Base-by-base conservation (phyloP, 2,113 vertebrate species). In the Dascyllus trimaculatus region DNA sequence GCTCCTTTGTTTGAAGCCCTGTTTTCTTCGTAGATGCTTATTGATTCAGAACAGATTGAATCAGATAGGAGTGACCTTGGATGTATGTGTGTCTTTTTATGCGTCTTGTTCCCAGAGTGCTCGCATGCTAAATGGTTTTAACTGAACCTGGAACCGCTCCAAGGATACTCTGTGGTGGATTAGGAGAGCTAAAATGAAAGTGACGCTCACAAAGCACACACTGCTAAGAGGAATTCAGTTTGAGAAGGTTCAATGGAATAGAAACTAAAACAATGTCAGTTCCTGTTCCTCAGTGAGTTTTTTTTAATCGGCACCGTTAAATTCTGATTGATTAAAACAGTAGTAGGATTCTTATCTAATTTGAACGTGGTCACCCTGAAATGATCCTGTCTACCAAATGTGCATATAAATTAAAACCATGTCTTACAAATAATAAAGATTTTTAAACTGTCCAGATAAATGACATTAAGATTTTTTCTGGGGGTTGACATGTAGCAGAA, bases 31-130 rank as follows among this genome's bases (percentile, higher is more conserved):
- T 60, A 53, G 57, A 84, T 59, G 60, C 29, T 4, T 87, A 90
- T 91, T 87, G 89, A 92, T 91, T 91, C 65, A 61, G 48, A 70
- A 2, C 48, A 56, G 77, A 82, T 86, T 74, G 60, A 81, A 79
- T 88, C 62, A 58, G 67, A 73, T 58, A 21, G 75, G 26, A 53
- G 17, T 71, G 26, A 86, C 85, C 85, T 85, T 91, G 84, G 67
- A 72, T 58, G 63, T 21, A 22, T 76, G 56, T 11, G 25, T 72
- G 53, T 81, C 2, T 35, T 73, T 54, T 75, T 63, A 76, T 75
- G 81, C 78, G 86, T 82, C 76, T 67, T 32, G 35, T 46, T 71
- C 56, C 21, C 72, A 0, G n/a, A 40, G 53, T 59, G 63, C 87
- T 75, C 80, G 80, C 67, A 69, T 70, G 70, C 71, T 64, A 62